phyloP scores from a whole-genome alignment of 2,888 invertebrate genomes.

The Aspidiotus rigidus region DNA sequence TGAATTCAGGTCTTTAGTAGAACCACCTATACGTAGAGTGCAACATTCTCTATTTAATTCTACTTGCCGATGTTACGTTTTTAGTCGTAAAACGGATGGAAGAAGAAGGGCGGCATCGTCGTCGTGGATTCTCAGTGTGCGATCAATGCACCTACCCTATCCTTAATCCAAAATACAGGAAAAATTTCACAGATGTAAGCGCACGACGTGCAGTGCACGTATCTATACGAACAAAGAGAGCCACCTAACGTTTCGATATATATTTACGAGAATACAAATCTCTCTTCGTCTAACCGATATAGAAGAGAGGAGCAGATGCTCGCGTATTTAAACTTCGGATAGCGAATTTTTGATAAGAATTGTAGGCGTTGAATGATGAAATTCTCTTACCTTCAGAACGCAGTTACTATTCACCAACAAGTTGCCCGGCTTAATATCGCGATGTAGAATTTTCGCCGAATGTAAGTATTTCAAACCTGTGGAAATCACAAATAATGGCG shows the following conservation, averaged over 20 bases:
- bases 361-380: too few relatives aligned
- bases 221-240: too few relatives aligned
- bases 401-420: conserved; percentile 98
- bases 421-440: conserved; percentile 99
- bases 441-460: conserved; percentile 93
- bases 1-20: not conserved
- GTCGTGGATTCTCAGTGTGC: not conserved
- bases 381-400: conserved; percentile 68
- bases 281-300: too few relatives aligned
- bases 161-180: not conserved
- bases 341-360: too few relatives aligned
- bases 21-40: not conserved
- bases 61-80: not conserved
- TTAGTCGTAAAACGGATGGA: not conserved
- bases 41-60: too few relatives aligned
- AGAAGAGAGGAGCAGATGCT: too few relatives aligned
- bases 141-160: conserved; percentile 2
- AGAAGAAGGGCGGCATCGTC: not conserved
- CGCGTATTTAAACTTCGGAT: too few relatives aligned
- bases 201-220: not conserved
- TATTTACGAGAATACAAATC: too few relatives aligned
- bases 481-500: conserved; percentile 39
- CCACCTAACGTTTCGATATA: too few relatives aligned
- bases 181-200: not conserved
- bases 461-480: conserved; percentile 95